Percentiles rank a stretch among this genome's conserved stretches.
These are phyloP conservation scores for Lasioglossum malachurum DNA, from an alignment of 2,888 invertebrate species.

Conservation along the genomic window DNA sequence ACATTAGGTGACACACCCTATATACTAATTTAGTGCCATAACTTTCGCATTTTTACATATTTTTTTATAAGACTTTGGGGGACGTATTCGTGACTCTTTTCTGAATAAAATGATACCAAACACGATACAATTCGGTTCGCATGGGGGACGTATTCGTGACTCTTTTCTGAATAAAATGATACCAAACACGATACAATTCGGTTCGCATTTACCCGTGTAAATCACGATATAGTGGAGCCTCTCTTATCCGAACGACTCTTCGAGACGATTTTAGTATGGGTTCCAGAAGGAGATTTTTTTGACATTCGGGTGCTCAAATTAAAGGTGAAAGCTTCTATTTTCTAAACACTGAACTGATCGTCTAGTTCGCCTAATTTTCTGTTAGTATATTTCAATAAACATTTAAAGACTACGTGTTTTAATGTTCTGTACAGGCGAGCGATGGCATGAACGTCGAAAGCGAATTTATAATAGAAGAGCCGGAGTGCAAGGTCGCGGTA, in stretches of 20 bases:
- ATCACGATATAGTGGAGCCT: neutral
- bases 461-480: neutral
- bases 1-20: no score
- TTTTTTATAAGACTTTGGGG: neutral
- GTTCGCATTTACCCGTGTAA: neutral
- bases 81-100: neutral
- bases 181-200: neutral
- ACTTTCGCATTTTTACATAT: neutral
- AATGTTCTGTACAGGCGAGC: neutral
- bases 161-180: neutral
- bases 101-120: neutral
- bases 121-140: neutral
- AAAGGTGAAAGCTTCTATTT: no score
- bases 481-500: neutral
- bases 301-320: no score
- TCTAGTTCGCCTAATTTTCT: no score
- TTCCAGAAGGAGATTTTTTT: no score
- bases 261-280: neutral
- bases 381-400: no score
- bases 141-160: fast-evolving
- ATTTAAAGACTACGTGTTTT: no score
- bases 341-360: no score
- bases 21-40: neutral
- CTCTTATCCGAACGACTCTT: neutral
- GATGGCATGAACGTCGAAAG: neutral